Base-by-base conservation (phyloP, 2,113 vertebrate genomes). In the Hippolais icterina region DNA sequence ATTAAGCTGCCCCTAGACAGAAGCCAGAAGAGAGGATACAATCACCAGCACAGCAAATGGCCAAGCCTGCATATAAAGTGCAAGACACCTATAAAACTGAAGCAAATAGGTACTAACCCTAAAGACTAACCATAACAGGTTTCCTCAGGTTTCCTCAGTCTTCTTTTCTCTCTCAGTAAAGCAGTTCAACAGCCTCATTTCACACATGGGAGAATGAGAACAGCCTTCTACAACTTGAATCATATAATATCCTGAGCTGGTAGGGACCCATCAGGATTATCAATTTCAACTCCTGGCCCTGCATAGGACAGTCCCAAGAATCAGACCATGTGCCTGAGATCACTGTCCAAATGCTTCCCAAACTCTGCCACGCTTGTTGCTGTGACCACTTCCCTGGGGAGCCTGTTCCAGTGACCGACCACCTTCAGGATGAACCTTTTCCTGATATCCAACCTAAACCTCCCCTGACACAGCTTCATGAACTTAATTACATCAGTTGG, bases 361-460 rank as follows among this genome's bases (percentile, higher is more conserved):
- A 89, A 25, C 41, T 66, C 52, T 61, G 54, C 6, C 47, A 61
- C 29, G n/a, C n/a, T n/a, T 47, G 24, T 14, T 35, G n/a, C 7
- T 42, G 17, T 42, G 31, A 69, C 15, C 18, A 42, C 21, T 23
- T 35, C 21, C 54, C 35, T 23, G 17, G 21, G 47, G 41, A 47
- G 54, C 17, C 53, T 42, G 63, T 49, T 61, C 8, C 1, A 2
- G n/a, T 6, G 31, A 10, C 12, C 0, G 0, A 27, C 4, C 12
- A 76, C 17, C n/a, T 22, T 16, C n/a, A 54, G 29, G 16, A 46
- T 25, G 21, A 68, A 61, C 4, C 10, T 61, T 27, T 42, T 23
- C 25, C 25, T 41, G 27, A 53, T 13, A 61, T 15, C 41, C 12
- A 63, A 11, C 15, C 25, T 28, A 22, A 49, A 35, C 6, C 21